Base-by-base conservation (phyloP, 2,888 invertebrate species). In the Patella pellucida region DNA sequence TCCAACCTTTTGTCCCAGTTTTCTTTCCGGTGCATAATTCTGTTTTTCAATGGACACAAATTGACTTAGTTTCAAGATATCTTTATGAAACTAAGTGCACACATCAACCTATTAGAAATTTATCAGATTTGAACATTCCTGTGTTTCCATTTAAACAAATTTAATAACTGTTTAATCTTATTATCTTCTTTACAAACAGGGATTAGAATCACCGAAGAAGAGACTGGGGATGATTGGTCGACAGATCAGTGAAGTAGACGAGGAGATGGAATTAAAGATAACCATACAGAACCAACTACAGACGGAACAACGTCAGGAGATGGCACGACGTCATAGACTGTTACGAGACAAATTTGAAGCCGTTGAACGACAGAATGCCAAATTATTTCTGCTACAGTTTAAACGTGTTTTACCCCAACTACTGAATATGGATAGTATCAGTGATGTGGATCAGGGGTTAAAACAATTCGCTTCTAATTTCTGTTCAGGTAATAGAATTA, bases 401-500 rank as follows among this genome's bases (percentile, higher is more conserved):
- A 93, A 93, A 78, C 94, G 95, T 76, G 91, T 96, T 67, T 92
- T 97, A 15, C 96, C 96, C 0, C 94, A 95, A 87, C 92, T 97
- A 2, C 90, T 96, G 69, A 92, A 94, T 41, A 92, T 96, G 1
- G 93, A 95, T 79, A 95, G 95, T 82, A 95, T 96, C 75, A 95
- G 96, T 82, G 96, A 97, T 91, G 95, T 97, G 31, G 97, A 98
- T 87, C 96, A 96, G 90, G 95, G 95, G 0, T 93, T 98, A 90
- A 97, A 97, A 91, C 95, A 96, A 88, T 97, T 97, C 87, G 95
- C 97, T 1, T 97, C 97, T 0, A 94, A 95, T 80, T 96, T 96
- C 85, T 97, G 97, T 90, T 95, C 96, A 92, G 94, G 95, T 93
- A 94, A 93, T 90, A 94, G 62, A 15, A 12, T 19, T 52, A 15